A percentile compares a stretch with the other conserved stretches of the same genome.
Evolutionary conservation across 1,140 invertebrate species (phyloP).

Genomic region (Psix sp.): DNA sequence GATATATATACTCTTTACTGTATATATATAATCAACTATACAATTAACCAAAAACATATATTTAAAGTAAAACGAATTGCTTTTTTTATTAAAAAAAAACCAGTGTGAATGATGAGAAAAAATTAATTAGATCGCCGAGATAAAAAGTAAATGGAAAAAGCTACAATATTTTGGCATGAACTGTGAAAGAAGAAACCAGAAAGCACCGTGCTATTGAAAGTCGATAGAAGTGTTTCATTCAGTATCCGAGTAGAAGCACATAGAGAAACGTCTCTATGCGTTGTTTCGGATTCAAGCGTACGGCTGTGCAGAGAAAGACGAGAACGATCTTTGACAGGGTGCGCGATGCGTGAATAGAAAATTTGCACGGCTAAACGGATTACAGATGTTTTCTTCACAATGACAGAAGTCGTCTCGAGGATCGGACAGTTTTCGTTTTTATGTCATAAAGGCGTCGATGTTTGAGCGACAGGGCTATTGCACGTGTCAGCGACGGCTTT

Average conservation of each 20-base stretch:
- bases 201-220: constrained; percentile 34
- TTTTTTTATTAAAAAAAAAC: too few species aligned
- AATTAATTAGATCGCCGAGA: background rate
- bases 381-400: constrained; percentile 74
- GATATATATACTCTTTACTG: too few species aligned
- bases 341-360: constrained; percentile 66
- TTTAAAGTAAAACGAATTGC: too few species aligned
- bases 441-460: constrained; percentile 53
- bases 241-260: constrained; percentile 6
- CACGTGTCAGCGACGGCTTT: constrained; percentile 50
- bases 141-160: constrained; percentile 5
- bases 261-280: constrained; percentile 39
- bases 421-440: constrained; percentile 60
- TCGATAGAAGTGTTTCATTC: constrained; percentile 52
- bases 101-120: too few species aligned
- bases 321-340: constrained; percentile 57
- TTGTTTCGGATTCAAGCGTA: constrained; percentile 24
- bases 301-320: constrained; percentile 34
- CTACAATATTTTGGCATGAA: constrained; percentile 19
- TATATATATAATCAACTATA: too few species aligned
- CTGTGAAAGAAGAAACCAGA: constrained; percentile 8
- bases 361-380: constrained; percentile 77
- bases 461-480: constrained; percentile 58
- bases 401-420: constrained; percentile 59
- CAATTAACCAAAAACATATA: too few species aligned